Base-by-base conservation (phyloP, 2,113 vertebrate species). In the Chloroceryle aenea region DNA sequence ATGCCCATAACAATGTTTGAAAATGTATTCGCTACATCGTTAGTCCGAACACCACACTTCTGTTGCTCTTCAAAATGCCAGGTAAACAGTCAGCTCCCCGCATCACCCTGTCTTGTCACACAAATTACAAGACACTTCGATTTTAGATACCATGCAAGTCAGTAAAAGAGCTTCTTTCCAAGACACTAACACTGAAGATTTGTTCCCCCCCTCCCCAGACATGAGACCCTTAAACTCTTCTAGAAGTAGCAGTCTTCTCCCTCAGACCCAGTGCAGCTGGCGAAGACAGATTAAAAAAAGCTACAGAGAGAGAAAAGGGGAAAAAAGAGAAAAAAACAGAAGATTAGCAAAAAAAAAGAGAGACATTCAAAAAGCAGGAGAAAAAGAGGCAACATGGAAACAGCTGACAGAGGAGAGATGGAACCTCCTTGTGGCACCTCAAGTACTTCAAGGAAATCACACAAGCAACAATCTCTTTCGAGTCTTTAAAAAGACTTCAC, bases 281-380 rank as follows among this genome's bases (percentile, higher is more conserved):
- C 98, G 98, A 98, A 98, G 98, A 99, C 98, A 98, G 98, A 98
- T 98, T 99, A 99, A 99, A 99, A 99, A 99, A 99, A 99, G 99
- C 99, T 99, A 98, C 89, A 91, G 90, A 97, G 95, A 97, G 96
- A 98, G 98, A 99, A 97, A 99, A 97, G 96, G 96, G 94, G 15
- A 84, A 66, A 50, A 93, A 90, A 97, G 36, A 87, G 84, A 94
- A 96, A 96, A 97, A 97, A 98, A 84, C 26, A 97, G 89, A 94
- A 94, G 93, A 95, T 98, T 98, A 98, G 97, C 97, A 90, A 91
- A 96, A 96, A 92, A 97, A 94, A 40, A 89, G 96, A 92, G 87
- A 90, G 92, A 80, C 93, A 81, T 96, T 96, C 43, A 93, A 92
- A 95, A 92, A 97, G 97, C 93, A 90, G 91, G 96, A 88, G 48